phyloP scores from a whole-genome alignment of 2,113 vertebrate species.

The Podilymbus podiceps region DNA sequence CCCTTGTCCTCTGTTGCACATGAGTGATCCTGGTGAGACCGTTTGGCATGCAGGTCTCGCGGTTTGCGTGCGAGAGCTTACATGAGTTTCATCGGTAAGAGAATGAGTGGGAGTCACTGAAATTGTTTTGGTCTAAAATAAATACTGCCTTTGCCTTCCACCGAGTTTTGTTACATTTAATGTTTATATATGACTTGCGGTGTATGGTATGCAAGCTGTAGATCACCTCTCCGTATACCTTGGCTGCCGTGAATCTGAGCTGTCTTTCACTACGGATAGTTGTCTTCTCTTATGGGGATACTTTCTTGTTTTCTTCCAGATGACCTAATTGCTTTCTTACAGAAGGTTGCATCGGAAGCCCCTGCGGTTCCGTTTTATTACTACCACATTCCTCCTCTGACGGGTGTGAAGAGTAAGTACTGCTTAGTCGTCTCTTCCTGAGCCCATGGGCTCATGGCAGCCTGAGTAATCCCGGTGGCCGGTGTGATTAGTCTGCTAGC shows the following conservation, averaged over 20 bases:
- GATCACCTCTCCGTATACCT: background rate
- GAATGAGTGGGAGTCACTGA: background rate
- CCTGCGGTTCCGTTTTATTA: conserved; percentile 90
- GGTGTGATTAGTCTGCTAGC: background rate
- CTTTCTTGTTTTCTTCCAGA: conserved; percentile 68
- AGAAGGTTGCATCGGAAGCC: conserved; percentile 82
- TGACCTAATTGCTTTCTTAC: conserved; percentile 79
- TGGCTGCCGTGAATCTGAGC: background rate
- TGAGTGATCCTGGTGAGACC: background rate
- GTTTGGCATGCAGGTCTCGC: background rate
- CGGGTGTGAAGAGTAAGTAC: conserved; percentile 86
- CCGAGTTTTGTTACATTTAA: background rate
- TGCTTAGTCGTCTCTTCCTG: background rate
- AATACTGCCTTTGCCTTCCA: background rate
- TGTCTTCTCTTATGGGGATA: background rate
- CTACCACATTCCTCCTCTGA: conserved; percentile 89
- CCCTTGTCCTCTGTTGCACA: background rate
- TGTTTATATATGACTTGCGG: background rate
- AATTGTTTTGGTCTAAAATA: background rate
- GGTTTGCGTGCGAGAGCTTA: background rate
- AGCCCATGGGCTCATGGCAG: background rate
- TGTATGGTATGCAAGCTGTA: background rate
- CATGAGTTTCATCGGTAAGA: background rate
- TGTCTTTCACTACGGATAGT: background rate
- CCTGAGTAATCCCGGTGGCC: background rate